Evolutionary conservation across 1,140 invertebrate genomes (phyloP).

Genomic region (Drosophila grimshawi): DNA sequence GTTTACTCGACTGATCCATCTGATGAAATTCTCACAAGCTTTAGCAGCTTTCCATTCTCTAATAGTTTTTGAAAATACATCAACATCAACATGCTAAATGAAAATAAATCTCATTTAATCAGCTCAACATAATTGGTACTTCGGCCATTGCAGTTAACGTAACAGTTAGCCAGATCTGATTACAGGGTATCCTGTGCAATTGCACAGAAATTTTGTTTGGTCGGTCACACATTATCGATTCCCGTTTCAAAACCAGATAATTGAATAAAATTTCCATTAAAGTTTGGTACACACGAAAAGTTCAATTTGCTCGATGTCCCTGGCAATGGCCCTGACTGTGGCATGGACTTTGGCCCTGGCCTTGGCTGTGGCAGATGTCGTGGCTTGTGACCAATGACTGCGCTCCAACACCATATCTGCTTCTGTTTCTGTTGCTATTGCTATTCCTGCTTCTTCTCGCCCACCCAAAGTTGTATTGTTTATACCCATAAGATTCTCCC

Average conservation of each 20-base stretch:
- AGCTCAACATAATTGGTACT: not conserved
- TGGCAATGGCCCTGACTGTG: conserved; percentile 12
- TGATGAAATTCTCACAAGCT: no score
- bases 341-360: not conserved
- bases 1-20: no score
- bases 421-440: not conserved
- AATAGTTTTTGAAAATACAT: no score
- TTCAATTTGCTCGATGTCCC: conserved; percentile 28
- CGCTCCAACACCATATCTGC: not conserved
- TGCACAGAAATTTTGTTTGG: not conserved
- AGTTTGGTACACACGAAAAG: conserved; percentile 36
- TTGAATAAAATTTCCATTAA: conserved; percentile 62
- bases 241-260: conserved; percentile 34
- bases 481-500: conserved; percentile 24
- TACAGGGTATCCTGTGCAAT: not conserved
- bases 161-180: not conserved
- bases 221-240: conserved; percentile 45
- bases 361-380: conserved; percentile 11
- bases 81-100: no score
- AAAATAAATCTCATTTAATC: no score
- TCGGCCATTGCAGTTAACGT: not conserved
- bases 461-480: conserved; percentile 39
- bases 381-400: conserved; percentile 23
- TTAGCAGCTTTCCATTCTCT: no score
- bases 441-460: not conserved